These are phyloP conservation scores for Drosophila koepferae DNA, from an alignment of 2,888 invertebrate genomes.

Conservation along the genomic window DNA sequence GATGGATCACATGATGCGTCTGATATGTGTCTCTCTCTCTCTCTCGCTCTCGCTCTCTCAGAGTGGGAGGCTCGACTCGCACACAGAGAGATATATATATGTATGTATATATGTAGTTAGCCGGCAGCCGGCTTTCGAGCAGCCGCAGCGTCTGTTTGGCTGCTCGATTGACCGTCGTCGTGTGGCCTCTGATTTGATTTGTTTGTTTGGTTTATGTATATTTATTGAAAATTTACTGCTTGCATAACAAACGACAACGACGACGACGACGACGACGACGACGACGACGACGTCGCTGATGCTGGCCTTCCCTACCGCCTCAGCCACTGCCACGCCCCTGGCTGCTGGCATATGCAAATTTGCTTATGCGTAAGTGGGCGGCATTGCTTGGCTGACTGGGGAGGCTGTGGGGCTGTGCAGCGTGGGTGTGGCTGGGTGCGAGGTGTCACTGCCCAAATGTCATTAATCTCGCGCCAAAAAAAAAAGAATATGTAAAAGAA, in stretches of 20 bases:
- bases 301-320: slow-evolving; percentile 12
- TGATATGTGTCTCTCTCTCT: slow-evolving; percentile 4
- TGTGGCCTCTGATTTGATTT: slow-evolving; percentile 66
- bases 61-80: slow-evolving; percentile 65
- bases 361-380: slow-evolving; percentile 61
- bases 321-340: neutral
- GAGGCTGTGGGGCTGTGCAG: neutral
- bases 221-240: slow-evolving; percentile 79
- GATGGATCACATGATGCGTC: slow-evolving; percentile 56
- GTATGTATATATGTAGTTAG: slow-evolving; percentile 1
- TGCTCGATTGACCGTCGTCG: slow-evolving; percentile 51
- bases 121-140: slow-evolving; percentile 34
- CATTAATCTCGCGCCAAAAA: slow-evolving; percentile 74
- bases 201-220: slow-evolving; percentile 74
- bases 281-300: slow-evolving; percentile 37
- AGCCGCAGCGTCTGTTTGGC: slow-evolving; percentile 57
- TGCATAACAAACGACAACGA: slow-evolving; percentile 74
- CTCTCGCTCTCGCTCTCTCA: slow-evolving; percentile 2
- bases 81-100: slow-evolving; percentile 19
- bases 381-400: slow-evolving; percentile 29
- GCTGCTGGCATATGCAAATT: slow-evolving; percentile 62
- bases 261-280: slow-evolving; percentile 41
- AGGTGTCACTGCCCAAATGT: slow-evolving; percentile 55
- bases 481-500: slow-evolving; percentile 1
- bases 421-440: slow-evolving; percentile 1